Base-by-base conservation (phyloP, 2,113 vertebrate genomes). In the Bombycilla garrulus region DNA sequence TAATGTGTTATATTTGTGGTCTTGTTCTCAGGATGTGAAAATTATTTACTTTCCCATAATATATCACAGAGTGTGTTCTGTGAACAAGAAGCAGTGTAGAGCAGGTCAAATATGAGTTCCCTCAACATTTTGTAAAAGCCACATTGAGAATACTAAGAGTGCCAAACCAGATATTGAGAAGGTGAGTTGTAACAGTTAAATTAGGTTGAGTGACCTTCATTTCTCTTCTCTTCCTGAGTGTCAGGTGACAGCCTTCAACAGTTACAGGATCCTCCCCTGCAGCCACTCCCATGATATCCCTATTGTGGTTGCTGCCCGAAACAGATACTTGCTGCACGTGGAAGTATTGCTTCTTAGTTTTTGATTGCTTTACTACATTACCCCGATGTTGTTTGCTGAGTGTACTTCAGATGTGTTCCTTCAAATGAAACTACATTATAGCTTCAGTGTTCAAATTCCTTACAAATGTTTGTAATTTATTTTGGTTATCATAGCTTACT, bases 1-100 rank as follows among this genome's bases (percentile, higher is more conserved):
- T 81, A 65, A 73, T 54, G 76, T 78, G 91, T 84, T 72, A 42
- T 23, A 71, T 88, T 86, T 96, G 95, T 94, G 94, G 95, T 97
- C 92, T 90, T 74, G 36, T 78, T 91, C 71, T 95, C 50, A 83
- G 81, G 64, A 71, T 87, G 60, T 88, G 81, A 73, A 73, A 81
- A 82, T 50, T 79, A 53, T 82, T 90, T 93, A 69, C 88, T 95
- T 95, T 96, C 71, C 51, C 35, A 88, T 45, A 61, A 0, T 29
- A 9, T 35, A 12, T 89, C 35, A 33, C n/a, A 53, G 44, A 57
- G 22, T 53, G 33, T 61, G 35, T 18, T 84, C 51, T 57, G 13
- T 44, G 66, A 86, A 25, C 12, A 58, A 57, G 47, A 12, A 64
- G 25, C 33, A 67, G 9, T 33, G 35, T 51, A 33, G 44, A 79